phyloP scores from a whole-genome alignment of 1,140 invertebrate species.

The Heterodera carotae region DNA sequence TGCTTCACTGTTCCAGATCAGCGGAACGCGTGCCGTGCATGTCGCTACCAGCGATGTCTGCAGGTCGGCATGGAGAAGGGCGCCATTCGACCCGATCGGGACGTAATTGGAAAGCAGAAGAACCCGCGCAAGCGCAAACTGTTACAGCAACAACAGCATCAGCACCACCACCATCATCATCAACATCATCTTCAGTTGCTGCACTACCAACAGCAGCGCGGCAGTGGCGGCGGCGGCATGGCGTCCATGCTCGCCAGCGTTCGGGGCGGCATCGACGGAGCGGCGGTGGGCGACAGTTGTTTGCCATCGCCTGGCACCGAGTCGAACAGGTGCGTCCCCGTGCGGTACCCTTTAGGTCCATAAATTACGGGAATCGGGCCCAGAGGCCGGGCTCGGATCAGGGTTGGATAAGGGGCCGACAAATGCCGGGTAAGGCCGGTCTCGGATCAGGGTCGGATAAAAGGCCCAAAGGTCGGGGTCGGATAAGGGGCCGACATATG shows the following conservation, averaged over 20 bases:
- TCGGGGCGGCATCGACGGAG: neutral
- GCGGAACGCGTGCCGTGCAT: conserved; percentile 60
- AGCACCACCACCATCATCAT: neutral
- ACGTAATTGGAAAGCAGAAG: conserved; percentile 64
- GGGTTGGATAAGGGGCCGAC: neutral
- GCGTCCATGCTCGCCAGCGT: neutral
- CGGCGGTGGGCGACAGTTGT: conserved; percentile 19
- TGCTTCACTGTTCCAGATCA: too few relatives aligned
- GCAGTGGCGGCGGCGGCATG: neutral
- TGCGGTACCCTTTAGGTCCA: too few relatives aligned
- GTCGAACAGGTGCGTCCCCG: conserved; percentile 51
- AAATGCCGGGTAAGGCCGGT: too few relatives aligned
- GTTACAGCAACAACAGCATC: conserved; percentile 20
- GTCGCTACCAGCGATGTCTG: conserved; percentile 62
- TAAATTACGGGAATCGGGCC: too few relatives aligned
- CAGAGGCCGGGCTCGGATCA: too few relatives aligned
- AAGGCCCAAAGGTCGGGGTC: too few relatives aligned
- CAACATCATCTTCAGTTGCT: neutral
- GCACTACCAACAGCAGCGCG: neutral
- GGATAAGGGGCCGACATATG: too few relatives aligned
- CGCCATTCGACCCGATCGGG: conserved; percentile 62
- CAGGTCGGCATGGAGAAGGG: conserved; percentile 64
- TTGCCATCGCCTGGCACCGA: conserved; percentile 57
- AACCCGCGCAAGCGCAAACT: conserved; percentile 63
- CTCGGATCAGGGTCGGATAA: too few relatives aligned